Percentiles rank a stretch among this genome's conserved stretches.
Evolutionary conservation across 2,888 invertebrate species (phyloP).

Genomic region (Pyralis farinalis): DNA sequence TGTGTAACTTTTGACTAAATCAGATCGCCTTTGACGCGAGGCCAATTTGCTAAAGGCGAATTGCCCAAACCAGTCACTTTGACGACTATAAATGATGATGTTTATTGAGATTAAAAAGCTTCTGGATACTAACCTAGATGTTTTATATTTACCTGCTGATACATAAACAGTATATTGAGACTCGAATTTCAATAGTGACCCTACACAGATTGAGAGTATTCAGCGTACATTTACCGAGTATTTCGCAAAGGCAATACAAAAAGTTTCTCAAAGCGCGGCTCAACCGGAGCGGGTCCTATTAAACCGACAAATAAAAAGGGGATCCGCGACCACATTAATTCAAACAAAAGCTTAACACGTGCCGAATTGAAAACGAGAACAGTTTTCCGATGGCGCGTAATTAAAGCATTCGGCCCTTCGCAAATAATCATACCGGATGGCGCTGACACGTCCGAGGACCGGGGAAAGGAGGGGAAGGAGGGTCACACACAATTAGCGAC

Average conservation of each 20-base stretch:
- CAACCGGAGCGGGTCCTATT: conserved; percentile 22
- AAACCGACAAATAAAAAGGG: conserved; percentile 39
- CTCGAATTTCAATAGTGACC: no score
- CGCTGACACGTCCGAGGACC: conserved; percentile 28
- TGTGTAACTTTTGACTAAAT: no score
- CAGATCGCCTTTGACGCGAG: no score
- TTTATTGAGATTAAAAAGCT: no score
- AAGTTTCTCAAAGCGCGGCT: not conserved
- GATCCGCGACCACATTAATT: conserved; percentile 37
- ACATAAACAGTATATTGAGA: no score
- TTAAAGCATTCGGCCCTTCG: conserved; percentile 44
- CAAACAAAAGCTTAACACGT: conserved; percentile 45
- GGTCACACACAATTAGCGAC: conserved; percentile 65
- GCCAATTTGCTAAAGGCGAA: no score
- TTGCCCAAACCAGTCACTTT: no score
- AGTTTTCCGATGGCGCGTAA: conserved; percentile 38
- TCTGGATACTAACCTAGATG: no score
- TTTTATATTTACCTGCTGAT: no score
- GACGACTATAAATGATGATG: no score
- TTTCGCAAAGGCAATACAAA: not conserved
- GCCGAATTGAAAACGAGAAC: conserved; percentile 42
- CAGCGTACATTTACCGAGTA: not conserved
- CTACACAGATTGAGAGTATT: not conserved
- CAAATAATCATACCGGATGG: conserved; percentile 33
- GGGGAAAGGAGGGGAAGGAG: conserved; percentile 18